Base-by-base conservation (phyloP, 1,140 invertebrate species). In the Drosophila parabipectinata region DNA sequence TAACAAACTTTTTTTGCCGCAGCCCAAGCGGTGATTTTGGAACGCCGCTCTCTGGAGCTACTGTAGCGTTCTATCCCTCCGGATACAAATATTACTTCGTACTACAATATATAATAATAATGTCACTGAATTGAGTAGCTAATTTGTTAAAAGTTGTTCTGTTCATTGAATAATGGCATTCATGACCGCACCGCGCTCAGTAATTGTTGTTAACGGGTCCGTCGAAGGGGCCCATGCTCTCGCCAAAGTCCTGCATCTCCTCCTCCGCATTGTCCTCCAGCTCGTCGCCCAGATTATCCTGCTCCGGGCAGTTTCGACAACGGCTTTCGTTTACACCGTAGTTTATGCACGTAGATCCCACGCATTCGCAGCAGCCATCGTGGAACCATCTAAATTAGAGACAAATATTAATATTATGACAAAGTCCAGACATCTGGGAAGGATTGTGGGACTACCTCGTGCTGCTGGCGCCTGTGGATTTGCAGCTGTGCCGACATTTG, bases 291-390 rank as follows among this genome's bases (percentile, higher is more conserved):
- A 55, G 28, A 30, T 91, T 45, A 18, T 45, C 90, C 59, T 91
- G 67, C 60, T 91, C 90, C 7, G 91, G 91, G 64, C 91, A 92
- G 56, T 74, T 68, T 34, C 78, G 60, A 76, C 91, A 92, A 44
- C 90, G 87, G 56, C 90, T 97, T 83, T 98, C 96, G 84, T 97
- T 97, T 57, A 98, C 96, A 4, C 98, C 98, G 92, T 98, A 98
- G 91, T 98, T 97, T 39, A 98, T 94, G 91, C 98, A 99, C 47
- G 95, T 96, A 57, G 96, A 94, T 3, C 98, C 97, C 59, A 99
- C 94, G 92, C 98, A 99, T 91, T 99, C 96, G 92, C 98, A 99
- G 85, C 98, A 99, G 1, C 97, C 98, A 91, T 98, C 96, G 91
- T 98, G 97, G 92, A 99, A 99, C 97, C 97, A 98, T 90, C 98